Base-by-base conservation (phyloP, 2,888 invertebrate genomes). In the Aporophyla lueneburgensis region DNA sequence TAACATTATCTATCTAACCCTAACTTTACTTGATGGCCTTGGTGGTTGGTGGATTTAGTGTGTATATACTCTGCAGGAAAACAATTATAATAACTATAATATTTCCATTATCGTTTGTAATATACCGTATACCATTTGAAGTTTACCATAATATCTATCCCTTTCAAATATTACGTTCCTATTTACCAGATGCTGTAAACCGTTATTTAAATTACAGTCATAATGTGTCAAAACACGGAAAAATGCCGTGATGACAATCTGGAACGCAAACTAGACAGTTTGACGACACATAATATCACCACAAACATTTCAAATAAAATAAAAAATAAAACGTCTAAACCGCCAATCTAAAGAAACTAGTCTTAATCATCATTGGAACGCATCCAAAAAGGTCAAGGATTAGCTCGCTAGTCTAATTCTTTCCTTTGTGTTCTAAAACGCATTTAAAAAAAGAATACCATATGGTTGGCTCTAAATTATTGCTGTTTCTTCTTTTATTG, bases 331-430 rank as follows among this genome's bases (percentile, higher is more conserved):
- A 21, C n/a, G 12, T 53, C 16, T 58, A 58, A 80, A 63, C 56
- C 54, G 53, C 59, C 1, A 76, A 71, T 76, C 46, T 66, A 77
- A 53, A 84, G 74, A 73, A 69, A 80, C 79, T 80, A 56, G 73
- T 78, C 79, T 86, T 84, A 84, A 81, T 86, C 79, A 80, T 72
- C 65, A 40, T 78, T 88, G 87, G 87, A 86, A 81, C 74, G 43
- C 63, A 74, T 86, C 87, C 87, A 87, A 87, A 85, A 88, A 86
- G 87, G 87, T 87, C 87, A 87, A 88, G 87, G 87, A 78, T 85
- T 85, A 80, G 70, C 72, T 77, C 68, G 77, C 82, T 78, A 74
- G 76, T 82, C 80, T 76, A 81, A 77, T 88, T 86, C 68, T 76
- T 88, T 80, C 74, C 74, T 88, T 87, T 88, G 78, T 85, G 51